Conservation (phyloP, 2,888 invertebrate species). For the Tenthredo distinguenda region DNA sequence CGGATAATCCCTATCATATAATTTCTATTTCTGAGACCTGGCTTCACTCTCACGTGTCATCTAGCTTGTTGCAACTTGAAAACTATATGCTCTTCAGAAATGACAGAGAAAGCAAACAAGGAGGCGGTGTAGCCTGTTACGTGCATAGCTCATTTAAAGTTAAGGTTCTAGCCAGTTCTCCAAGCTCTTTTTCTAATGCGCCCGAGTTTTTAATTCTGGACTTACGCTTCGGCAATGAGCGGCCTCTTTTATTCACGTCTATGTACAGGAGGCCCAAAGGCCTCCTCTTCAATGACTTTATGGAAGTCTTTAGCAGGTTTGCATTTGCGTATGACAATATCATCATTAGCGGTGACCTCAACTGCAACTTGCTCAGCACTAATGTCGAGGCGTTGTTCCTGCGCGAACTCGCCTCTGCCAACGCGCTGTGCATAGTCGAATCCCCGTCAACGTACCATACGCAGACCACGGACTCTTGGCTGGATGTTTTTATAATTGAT, state of each 20-base stretch:
- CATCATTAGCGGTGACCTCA: neutral
- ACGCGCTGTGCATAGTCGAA: neutral
- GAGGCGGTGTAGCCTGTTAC: neutral
- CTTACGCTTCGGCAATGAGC: neutral
- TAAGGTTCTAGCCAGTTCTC: neutral
- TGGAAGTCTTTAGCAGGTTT: neutral
- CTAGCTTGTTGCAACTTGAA: neutral
- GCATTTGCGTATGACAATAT: neutral
- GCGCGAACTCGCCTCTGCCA: no score
- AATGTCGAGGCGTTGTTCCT: no score
- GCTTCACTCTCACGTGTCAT: no score
- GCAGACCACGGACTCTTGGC: neutral
- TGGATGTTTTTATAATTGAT: neutral
- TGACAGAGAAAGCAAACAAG: neutral
- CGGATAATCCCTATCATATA: no score
- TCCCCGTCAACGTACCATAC: neutral
- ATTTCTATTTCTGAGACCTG: no score
- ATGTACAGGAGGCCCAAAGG: neutral
- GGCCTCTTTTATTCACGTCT: neutral
- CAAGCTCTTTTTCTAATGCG: neutral
- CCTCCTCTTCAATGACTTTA: neutral
- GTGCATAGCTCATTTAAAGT: neutral
- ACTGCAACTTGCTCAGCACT: neutral
- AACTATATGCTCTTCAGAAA: neutral
- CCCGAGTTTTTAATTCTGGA: neutral